Base-by-base conservation (phyloP, 2,888 invertebrate species). In the Plebejus anna region DNA sequence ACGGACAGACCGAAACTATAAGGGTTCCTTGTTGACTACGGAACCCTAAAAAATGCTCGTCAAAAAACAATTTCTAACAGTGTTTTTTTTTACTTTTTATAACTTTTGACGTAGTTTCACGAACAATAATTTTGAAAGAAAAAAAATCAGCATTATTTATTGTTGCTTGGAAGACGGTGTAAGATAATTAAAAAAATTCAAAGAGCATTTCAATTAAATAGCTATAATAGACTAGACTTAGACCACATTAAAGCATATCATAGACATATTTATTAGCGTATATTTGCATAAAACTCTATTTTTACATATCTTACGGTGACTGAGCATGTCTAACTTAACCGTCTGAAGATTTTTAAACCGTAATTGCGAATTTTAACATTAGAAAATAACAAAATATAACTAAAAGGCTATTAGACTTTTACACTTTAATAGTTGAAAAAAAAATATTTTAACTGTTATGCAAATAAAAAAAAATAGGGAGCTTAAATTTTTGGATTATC, bases 361-460 rank as follows among this genome's bases (percentile, higher is more conserved):
- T 66, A 66, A 66, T 66, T 66, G 66, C 66, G 16, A 66, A 66
- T 32, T 55, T 73, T 13, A 28, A 47, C 9, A 72, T 72, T 72
- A 72, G 22, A 28, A 42, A 73, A 73, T 32, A 32, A 73, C 28
- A 51, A 51, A 32, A 73, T 32, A 4, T 7, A 47, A 22, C 55
- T 73, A 51, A 73, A 51, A 51, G n/a, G 28, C 22, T 6, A 51
- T 38, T 73, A 13, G 28, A 32, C 5, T 51, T 51, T 28, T 32
- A 61, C 9, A 61, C 11, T 9, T 11, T 61, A 61, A 61, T 1
- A 28, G 28, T 61, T 61, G 22, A 9, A 28, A 61, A 59, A n/a
- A 6, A 28, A 28, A 28, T 11, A 28, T 61, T 7, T 11, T 47
- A 57, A 59, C 59, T 6, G 9, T 22, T 6, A 7, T 9, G 22